phyloP scores from a whole-genome alignment of 2,888 invertebrate species.

The Habroteleia sp. region DNA sequence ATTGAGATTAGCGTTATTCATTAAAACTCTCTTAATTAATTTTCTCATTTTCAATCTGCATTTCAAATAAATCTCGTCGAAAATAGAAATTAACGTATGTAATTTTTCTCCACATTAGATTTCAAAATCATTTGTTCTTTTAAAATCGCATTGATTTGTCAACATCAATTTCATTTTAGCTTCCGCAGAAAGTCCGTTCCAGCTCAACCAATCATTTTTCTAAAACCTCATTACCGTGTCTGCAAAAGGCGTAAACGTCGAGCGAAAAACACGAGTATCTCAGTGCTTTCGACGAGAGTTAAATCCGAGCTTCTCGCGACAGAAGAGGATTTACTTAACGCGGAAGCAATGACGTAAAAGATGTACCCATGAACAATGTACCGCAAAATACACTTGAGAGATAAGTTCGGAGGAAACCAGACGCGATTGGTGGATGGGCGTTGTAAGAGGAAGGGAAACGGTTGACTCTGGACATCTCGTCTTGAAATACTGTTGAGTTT shows the following conservation, averaged over 20 bases:
- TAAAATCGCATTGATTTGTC: too few relatives aligned
- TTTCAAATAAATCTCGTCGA: too few relatives aligned
- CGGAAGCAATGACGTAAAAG: slow-evolving; percentile 54
- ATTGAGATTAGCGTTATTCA: too few relatives aligned
- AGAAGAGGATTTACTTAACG: slow-evolving; percentile 55
- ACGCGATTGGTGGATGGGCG: background rate
- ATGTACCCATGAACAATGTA: slow-evolving; percentile 52
- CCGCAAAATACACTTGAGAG: slow-evolving; percentile 47
- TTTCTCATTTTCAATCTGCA: too few relatives aligned
- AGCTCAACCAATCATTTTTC: slow-evolving; percentile 22
- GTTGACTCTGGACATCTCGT: slow-evolving; percentile 33
- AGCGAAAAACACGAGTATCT: slow-evolving; percentile 38
- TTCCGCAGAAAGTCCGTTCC: slow-evolving; percentile 4
- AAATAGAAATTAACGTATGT: too few relatives aligned
- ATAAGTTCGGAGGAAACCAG: slow-evolving; percentile 41
- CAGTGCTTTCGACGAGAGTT: slow-evolving; percentile 16
- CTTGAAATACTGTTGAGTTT: slow-evolving; percentile 24
- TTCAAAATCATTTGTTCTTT: too few relatives aligned
- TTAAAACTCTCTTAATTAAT: too few relatives aligned
- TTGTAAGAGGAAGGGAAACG: background rate
- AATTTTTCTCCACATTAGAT: too few relatives aligned
- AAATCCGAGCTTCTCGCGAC: slow-evolving; percentile 31
- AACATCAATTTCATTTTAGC: background rate
- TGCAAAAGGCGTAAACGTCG: slow-evolving; percentile 37
- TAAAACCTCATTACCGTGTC: slow-evolving; percentile 13